These are phyloP conservation scores for Lysandra bellargus DNA, from an alignment of 2,888 invertebrate genomes.

Conservation along the genomic window DNA sequence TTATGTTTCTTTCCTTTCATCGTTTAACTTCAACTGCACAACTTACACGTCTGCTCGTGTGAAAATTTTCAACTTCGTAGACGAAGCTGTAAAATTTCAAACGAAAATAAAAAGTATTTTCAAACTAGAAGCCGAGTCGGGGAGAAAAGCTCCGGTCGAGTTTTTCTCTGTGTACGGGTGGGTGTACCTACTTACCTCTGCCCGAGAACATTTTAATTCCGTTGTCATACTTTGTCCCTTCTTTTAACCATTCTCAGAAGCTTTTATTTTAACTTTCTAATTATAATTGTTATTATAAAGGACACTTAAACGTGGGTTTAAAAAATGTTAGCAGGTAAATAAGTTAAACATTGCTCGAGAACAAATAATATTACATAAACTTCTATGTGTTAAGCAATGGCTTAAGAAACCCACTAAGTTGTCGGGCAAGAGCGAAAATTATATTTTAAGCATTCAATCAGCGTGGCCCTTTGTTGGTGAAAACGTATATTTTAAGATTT, in stretches of 20 bases:
- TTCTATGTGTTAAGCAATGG: no score
- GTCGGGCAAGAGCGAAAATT: no score
- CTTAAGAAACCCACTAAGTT: no score
- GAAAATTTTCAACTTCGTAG: constrained; percentile 13
- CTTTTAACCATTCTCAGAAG: background rate
- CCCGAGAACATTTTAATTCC: background rate
- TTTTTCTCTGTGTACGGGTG: background rate
- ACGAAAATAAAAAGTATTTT: constrained; percentile 38
- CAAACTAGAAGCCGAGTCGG: background rate
- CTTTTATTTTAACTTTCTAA: background rate
- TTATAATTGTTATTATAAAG: background rate
- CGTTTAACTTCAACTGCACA: constrained; percentile 40
- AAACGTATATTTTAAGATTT: no score
- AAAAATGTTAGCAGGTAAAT: no score
- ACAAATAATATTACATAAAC: no score
- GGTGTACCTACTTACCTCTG: background rate
- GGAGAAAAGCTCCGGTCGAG: background rate
- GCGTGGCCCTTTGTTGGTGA: no score
- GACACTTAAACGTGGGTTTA: no score
- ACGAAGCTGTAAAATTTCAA: constrained; percentile 32
- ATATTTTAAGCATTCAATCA: no score
- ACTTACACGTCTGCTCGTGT: background rate
- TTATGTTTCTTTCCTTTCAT: constrained; percentile 69
- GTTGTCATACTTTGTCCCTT: background rate
- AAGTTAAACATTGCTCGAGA: no score